Percentiles rank a stretch among this genome's conserved stretches.
Evolutionary conservation across 1,140 invertebrate genomes (phyloP).

Genomic region (Pararge aegeria): DNA sequence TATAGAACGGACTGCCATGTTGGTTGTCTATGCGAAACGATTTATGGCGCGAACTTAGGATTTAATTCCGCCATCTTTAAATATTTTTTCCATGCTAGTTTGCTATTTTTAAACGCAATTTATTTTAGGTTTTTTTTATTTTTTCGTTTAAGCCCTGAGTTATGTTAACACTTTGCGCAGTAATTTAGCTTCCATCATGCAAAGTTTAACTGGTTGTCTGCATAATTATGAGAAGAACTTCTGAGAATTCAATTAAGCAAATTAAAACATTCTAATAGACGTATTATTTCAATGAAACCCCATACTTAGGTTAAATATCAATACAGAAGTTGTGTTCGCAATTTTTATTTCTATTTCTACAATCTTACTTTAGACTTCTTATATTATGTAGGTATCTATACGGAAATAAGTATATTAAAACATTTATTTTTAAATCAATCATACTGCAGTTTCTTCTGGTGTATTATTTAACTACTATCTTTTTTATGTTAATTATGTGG

Average conservation of each 20-base stretch:
- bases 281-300: neutral
- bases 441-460: too few species aligned
- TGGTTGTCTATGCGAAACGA: conserved; percentile 35
- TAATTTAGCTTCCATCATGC: conserved; percentile 21
- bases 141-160: conserved; percentile 13
- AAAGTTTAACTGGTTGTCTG: conserved; percentile 19
- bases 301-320: neutral
- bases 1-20: conserved; percentile 40
- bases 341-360: neutral
- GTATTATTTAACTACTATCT: too few species aligned
- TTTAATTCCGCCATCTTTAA: conserved; percentile 40
- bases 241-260: conserved; percentile 19
- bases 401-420: too few species aligned
- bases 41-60: conserved; percentile 32
- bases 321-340: neutral
- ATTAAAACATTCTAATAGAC: neutral
- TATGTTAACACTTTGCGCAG: conserved; percentile 16
- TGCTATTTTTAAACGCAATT: conserved; percentile 24
- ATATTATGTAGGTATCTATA: too few species aligned
- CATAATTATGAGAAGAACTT: conserved; percentile 1
- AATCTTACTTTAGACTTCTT: neutral
- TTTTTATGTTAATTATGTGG: too few species aligned
- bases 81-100: conserved; percentile 27
- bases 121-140: neutral
- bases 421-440: too few species aligned